Evolutionary conservation across 2,888 invertebrate genomes (phyloP), one percentile per base, ranked within the genome.

Genomic region (Pterostichus niger): DNA sequence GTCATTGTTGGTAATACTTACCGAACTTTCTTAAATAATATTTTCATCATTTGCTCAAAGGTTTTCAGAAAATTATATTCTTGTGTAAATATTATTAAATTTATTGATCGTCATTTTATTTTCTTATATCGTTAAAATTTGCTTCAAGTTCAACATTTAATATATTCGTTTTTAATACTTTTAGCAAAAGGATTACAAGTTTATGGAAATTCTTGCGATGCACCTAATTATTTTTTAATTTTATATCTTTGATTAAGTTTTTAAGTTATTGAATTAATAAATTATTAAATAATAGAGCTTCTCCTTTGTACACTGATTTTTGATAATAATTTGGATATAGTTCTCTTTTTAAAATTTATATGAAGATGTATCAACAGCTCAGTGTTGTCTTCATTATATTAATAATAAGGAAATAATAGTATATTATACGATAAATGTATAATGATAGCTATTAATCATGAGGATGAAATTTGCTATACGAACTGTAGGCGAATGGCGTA

Each of bases 1-100:
- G 68, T 71, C 44, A 44, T 44, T 44, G 40, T 71, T 71, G 44
- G 44, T 44, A 71, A 71, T 44, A 71, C 68, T 44, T 71, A 71
- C 15, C 68, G 44, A 71, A 44, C 17, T 44, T 56, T 44, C 44
- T 15, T 15, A 71, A 71, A 71, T 24, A 44, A 71, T 71, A 71
- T 10, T 52, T 52, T 13, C 40, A 40, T 40, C 40, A 64, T 64
- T 59, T 59, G 59, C 9, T 59, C 40, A 6, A 40, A 40, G 40
- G 56, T 17, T 56, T 56, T 9, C 11, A 4, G 31, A 9, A 15
- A 56, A 56, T 56, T 56, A 56, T 17, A 17, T 56, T 49, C 49
- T 49, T 49, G 49, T 49, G 13, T 49, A 49, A 49, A 49, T 49
- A n/a, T n/a, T n/a, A n/a, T n/a, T n/a, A 49, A 49, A 11, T n/a